Percentiles rank a stretch among this genome's conserved stretches.
Conservation (phyloP, 2,797 vertebrate genomes). For the Arrhamphus sclerolepis region DNA sequence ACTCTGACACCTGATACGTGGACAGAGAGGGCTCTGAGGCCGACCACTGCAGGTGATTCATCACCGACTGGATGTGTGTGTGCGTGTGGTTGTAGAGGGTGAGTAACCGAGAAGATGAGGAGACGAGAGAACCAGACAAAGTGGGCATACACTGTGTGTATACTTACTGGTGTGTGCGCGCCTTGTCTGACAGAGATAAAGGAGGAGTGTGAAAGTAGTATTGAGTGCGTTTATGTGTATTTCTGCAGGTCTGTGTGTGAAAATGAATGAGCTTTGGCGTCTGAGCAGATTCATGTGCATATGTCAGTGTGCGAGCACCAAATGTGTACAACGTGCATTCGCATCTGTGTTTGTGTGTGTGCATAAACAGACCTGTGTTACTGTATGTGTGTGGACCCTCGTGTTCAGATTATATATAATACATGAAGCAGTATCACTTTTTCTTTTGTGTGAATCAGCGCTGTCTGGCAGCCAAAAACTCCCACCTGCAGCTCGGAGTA, state of each 20-base stretch:
- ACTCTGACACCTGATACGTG: constrained; percentile 57
- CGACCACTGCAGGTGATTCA: constrained; percentile 49
- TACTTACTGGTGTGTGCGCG: constrained; percentile 4
- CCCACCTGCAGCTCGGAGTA: constrained; percentile 69
- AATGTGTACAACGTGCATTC: neutral
- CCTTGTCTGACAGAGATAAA: constrained; percentile 21
- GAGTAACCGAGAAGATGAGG: constrained; percentile 41
- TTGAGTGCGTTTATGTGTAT: constrained; percentile 1
- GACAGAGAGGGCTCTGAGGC: constrained; percentile 29
- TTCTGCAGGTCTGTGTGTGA: neutral
- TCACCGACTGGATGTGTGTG: constrained; percentile 18
- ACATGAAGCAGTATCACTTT: constrained; percentile 64
- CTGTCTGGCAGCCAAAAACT: constrained; percentile 68
- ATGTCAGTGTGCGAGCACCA: neutral
- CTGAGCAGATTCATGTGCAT: neutral
- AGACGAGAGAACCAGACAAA: constrained; percentile 20
- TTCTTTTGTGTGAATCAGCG: constrained; percentile 56
- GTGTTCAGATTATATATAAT: constrained; percentile 64
- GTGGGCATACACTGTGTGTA: neutral
- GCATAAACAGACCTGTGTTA: constrained; percentile 18
- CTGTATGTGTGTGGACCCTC: constrained; percentile 13
- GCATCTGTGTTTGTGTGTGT: constrained; percentile 1
- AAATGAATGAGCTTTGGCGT: neutral
- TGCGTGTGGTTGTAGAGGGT: constrained; percentile 24
- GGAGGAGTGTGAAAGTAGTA: neutral